phyloP scores from a whole-genome alignment of 2,888 invertebrate species.

The Stramonita haemastoma region DNA sequence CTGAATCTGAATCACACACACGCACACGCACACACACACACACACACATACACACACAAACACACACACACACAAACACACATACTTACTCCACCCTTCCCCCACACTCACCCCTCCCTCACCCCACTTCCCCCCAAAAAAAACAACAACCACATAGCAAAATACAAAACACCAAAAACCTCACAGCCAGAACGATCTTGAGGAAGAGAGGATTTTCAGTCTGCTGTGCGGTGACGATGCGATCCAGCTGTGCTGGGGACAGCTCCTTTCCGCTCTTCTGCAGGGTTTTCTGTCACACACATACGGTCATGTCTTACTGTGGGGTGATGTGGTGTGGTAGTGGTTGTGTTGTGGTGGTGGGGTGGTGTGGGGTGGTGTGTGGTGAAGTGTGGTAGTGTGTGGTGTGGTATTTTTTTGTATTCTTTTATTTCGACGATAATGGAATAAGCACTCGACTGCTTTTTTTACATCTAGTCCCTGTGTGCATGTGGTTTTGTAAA shows the following conservation, averaged over 20 bases:
- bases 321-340: background rate
- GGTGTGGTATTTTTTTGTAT: no score
- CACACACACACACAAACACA: background rate
- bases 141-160: no score
- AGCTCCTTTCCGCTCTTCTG: constrained; percentile 68
- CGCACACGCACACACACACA: no score
- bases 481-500: no score
- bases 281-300: constrained; percentile 56
- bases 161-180: constrained; percentile 40
- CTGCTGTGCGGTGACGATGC: constrained; percentile 59
- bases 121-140: background rate
- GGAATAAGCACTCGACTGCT: no score
- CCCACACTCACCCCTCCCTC: background rate
- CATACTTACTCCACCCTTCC: background rate
- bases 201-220: constrained; percentile 69
- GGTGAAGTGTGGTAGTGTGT: no score
- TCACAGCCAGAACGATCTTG: constrained; percentile 65
- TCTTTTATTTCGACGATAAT: no score
- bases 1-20: no score
- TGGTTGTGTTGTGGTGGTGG: no score
- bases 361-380: no score
- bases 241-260: constrained; percentile 63
- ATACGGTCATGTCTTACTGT: background rate
- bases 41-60: background rate
- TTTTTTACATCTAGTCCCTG: no score